A percentile compares a stretch with the other conserved stretches of the same genome.
phyloP scores from a whole-genome alignment of 2,888 invertebrate genomes.

The Dynastes grantii region DNA sequence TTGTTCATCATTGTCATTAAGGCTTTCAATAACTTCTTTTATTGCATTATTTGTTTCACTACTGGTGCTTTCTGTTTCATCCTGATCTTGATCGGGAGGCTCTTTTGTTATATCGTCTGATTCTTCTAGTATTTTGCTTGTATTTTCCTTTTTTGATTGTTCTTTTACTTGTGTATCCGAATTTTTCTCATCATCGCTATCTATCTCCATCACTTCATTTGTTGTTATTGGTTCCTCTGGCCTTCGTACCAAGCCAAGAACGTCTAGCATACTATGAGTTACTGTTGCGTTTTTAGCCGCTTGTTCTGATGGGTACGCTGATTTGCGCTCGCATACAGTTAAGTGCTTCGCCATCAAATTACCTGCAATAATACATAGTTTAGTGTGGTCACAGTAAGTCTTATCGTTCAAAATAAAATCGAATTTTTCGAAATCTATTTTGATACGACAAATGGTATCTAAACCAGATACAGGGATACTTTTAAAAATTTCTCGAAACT shows the following conservation, averaged over 20 bases:
- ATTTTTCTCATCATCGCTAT: conserved; percentile 52
- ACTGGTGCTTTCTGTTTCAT: not conserved
- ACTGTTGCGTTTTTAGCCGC: conserved; percentile 77
- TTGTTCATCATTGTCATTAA: not conserved
- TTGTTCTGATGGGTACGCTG: conserved; percentile 80
- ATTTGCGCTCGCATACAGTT: conserved; percentile 81
- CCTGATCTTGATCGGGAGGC: conserved; percentile 36
- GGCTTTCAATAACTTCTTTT: conserved; percentile 3
- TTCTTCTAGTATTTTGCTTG: conserved; percentile 12
- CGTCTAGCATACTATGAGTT: conserved; percentile 75
- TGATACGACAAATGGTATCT: no score
- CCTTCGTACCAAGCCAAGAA: conserved; percentile 74
- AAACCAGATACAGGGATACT: no score
- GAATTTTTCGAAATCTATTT: no score
- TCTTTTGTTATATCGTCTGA: conserved; percentile 31
- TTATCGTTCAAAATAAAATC: no score
- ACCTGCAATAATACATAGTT: conserved; percentile 59
- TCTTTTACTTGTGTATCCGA: conserved; percentile 39
- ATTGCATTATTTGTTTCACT: not conserved
- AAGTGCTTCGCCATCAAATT: conserved; percentile 81
- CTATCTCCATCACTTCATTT: conserved; percentile 54
- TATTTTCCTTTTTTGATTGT: conserved; percentile 6
- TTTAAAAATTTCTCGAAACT: no score
- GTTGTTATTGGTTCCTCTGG: conserved; percentile 68
- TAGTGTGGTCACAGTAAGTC: no score